Evolutionary conservation across 2,888 invertebrate genomes (phyloP).

Genomic region (Willowsia nigromaculata): DNA sequence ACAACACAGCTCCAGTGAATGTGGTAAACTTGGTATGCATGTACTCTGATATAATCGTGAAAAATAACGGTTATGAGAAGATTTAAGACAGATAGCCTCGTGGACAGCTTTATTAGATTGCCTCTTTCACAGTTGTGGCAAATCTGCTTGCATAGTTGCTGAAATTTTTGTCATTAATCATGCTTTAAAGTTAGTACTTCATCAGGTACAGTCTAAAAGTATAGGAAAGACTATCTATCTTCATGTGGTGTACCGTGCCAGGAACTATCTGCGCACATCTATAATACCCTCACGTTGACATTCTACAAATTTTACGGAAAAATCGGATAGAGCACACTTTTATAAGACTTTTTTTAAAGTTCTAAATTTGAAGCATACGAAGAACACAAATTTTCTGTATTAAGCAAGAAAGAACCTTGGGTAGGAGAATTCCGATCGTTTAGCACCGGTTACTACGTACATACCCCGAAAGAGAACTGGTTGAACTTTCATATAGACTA

Average conservation of each 20-base stretch:
- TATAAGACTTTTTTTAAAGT: background rate
- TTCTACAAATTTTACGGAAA: background rate
- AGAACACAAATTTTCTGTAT: too few species aligned
- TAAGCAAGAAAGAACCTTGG: too few species aligned
- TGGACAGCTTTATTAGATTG: constrained; percentile 14
- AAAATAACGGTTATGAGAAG: constrained; percentile 3
- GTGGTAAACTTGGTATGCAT: background rate
- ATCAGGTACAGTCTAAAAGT: background rate
- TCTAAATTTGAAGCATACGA: background rate
- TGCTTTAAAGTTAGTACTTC: constrained; percentile 35
- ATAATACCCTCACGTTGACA: background rate
- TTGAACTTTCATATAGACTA: too few species aligned
- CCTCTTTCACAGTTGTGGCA: background rate
- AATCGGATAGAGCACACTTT: background rate
- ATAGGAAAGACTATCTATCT: background rate
- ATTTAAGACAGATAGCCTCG: background rate
- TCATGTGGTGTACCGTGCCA: background rate
- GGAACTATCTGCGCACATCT: background rate
- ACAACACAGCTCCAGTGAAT: background rate
- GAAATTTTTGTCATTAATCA: constrained; percentile 41
- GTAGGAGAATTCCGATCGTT: too few species aligned
- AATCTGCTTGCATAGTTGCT: constrained; percentile 1
- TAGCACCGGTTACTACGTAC: too few species aligned
- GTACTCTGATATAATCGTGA: background rate
- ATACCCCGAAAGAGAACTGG: too few species aligned